Base-by-base conservation (phyloP, 2,797 vertebrate genomes). In the Aplochiton taeniatus region DNA sequence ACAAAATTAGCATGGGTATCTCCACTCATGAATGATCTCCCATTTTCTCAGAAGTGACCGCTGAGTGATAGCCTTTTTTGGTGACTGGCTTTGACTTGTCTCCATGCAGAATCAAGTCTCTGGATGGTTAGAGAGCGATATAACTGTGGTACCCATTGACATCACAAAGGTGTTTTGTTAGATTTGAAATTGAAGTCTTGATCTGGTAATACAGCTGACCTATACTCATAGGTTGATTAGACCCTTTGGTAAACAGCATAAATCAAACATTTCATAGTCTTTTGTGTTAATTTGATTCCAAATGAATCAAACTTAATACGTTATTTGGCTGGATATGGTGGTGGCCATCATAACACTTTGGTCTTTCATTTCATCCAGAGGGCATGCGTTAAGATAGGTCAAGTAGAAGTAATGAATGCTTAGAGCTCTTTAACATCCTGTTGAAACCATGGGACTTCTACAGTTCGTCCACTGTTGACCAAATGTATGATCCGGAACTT, bases 1-100 rank as follows among this genome's bases (percentile, higher is more conserved):
- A n/a, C 13, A 17, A 45, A 58, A 65, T 65, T 62, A 63, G 69
- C 50, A 12, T 58, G 43, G 63, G 62, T 65, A 66, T 72, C 63
- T 76, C 45, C 31, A 46, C 43, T 63, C 59, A 16, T 44, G 16
- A 77, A 76, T 77, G 68, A 68, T 74, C 69, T 66, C 73, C 61
- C 31, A 60, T 69, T 75, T 73, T 58, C 49, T 47, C 57, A 67
- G 54, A 69, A 60, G 61, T 76, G 73, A 69, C 69, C 65, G 74
- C 60, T 67, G 70, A 74, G 67, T 74, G 71, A 74, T 75, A 20
- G 54, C 61, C 31, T 54, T 50, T 14, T 52, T 53, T 66, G 16
- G 13, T 1, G 65, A 60, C 66, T 45, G 46, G 57, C 53, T 31
- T 1, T 62, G 66, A 71, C 71, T 42, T 45, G 14, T 19, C 50